Base-by-base conservation (phyloP, 2,113 vertebrate genomes). In the Pseudorectes ferrugineus region DNA sequence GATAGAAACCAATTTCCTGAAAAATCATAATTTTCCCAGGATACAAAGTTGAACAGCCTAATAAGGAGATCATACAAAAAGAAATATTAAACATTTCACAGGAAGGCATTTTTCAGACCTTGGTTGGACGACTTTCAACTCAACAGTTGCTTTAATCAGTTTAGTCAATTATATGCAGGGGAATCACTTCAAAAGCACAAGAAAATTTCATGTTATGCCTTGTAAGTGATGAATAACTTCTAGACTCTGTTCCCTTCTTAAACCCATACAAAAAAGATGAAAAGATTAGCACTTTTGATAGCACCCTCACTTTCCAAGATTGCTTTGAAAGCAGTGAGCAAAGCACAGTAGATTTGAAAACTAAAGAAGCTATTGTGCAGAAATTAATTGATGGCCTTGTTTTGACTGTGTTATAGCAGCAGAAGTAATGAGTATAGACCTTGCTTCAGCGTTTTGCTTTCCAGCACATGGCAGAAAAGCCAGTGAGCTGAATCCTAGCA, bases 111-210 rank as follows among this genome's bases (percentile, higher is more conserved):
- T 96, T 95, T 94, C 89, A 95, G 74, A 66, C 82, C 75, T 90
- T 94, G 71, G 67, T 29, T 88, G 45, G 89, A 95, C 83, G 93
- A 90, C 93, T 93, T 96, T 97, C 82, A 96, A 62, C 94, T 92
- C 92, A 96, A 92, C 67, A 88, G 81, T 94, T 93, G 46, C 92
- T 97, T 96, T 96, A 96, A 97, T 97, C 93, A 96, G 88, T 95
- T 96, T 92, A 97, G 93, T 96, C 88, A 95, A 93, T 96, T 97
- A 95, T 93, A 86, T 95, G 93, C 92, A 88, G 72, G 75, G 72
- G 67, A 95, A 88, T 92, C 89, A 90, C 94, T 96, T 97, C 95
- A 96, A 96, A 96, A 96, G 89, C 93, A 77, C 63, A 63, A 88
- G 78, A 75, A 96, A 88, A 90, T 90, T 96, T 92, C 67, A 42